phyloP scores from a whole-genome alignment of 2,888 invertebrate species.

The Argyresthia albistria region DNA sequence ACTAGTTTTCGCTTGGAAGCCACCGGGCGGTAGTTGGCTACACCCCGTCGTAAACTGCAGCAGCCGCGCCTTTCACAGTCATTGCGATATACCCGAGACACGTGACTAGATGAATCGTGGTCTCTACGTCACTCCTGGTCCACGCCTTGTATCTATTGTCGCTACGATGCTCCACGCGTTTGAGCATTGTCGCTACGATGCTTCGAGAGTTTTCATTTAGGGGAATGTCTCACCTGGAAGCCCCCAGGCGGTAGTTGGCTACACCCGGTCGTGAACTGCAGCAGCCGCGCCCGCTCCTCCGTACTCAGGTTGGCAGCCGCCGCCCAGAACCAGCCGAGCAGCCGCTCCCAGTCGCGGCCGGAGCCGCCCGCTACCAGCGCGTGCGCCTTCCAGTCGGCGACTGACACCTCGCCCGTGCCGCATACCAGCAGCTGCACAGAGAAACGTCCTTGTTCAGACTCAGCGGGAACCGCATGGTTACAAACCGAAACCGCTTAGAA shows the following conservation, averaged over 20 bases:
- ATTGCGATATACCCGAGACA: too few relatives aligned
- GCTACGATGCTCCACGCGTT: too few relatives aligned
- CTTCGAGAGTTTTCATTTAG: too few relatives aligned
- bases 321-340: conserved; percentile 93
- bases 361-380: conserved; percentile 90
- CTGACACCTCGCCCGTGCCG: conserved; percentile 93
- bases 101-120: too few relatives aligned
- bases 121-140: too few relatives aligned
- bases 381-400: conserved; percentile 91
- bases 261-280: conserved; percentile 95
- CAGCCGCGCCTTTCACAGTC: too few relatives aligned
- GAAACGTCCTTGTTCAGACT: conserved; percentile 11
- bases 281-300: conserved; percentile 92
- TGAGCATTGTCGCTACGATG: too few relatives aligned
- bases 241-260: conserved; percentile 89
- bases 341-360: conserved; percentile 85
- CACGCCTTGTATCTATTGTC: too few relatives aligned
- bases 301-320: conserved; percentile 90
- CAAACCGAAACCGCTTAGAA: too few relatives aligned
- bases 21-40: conserved; percentile 87
- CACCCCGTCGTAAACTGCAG: conserved; percentile 95
- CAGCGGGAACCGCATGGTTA: too few relatives aligned
- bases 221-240: conserved; percentile 76
- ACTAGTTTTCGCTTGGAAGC: conserved; percentile 79
- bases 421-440: conserved; percentile 86